Evolutionary conservation across 1,140 invertebrate species (phyloP), one percentile per base, ranked within the genome.

Genomic region (Phymastichus coffea): DNA sequence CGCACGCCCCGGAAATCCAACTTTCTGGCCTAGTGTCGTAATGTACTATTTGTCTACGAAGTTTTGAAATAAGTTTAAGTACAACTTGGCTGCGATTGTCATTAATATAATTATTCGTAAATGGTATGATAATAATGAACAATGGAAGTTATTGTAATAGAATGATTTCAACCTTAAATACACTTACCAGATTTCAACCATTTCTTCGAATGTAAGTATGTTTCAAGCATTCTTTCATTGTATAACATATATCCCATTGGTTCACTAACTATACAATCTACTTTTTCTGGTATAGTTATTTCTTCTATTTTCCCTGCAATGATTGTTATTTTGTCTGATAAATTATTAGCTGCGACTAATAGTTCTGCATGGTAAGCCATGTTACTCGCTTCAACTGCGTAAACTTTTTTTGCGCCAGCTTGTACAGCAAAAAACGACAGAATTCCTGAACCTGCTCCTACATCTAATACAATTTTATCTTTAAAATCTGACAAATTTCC

Each of bases 191-290:
- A 90, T 80, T 89, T 90, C 12, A 99, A 82, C 94, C 95, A 99
- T 74, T 99, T 99, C 73, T 98, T 97, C 3, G 97, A 96, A 82
- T 99, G 96, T 41, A 99, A 81, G 81, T 97, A 99, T 4, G 95
- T 98, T 82, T 99, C 97, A 61, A 99, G 81, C 97, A 99, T 99
- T 65, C 97, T 84, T 80, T 99, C 97, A 81, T 99, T 99, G 72
- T 98, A 98, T 10, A 99, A 81, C 97, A 99, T 99, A 72, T 99
- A 99, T 23, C 97, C 97, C 97, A 99, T 99, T 0, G 97, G 97
- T 80, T 99, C 97, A 8, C 95, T 98, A 61, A 99, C 95, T 68
- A 99, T 98, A 25, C 97, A 88, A 81, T 99, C 97, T 12, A 99
- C 96, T 68, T 85, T 86, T 78, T 99, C 96, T 4, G 95, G 95